These are phyloP conservation scores for Syngnathus typhle DNA, from an alignment of 2,113 vertebrate species.

Conservation along the genomic window DNA sequence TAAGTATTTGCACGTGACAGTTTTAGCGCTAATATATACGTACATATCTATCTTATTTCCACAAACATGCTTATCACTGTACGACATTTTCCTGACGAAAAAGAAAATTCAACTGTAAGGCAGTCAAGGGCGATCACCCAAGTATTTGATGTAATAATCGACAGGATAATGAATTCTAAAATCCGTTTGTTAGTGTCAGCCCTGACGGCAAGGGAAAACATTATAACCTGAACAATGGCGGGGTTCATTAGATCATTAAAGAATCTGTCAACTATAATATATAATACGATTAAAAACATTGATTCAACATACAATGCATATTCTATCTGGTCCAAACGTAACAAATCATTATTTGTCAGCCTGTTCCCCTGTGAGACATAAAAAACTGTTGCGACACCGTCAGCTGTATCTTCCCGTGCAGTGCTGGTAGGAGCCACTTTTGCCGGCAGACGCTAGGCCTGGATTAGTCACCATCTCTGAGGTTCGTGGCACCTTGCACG, in stretches of 20 bases:
- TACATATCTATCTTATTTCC: no score
- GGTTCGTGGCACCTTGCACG: slow-evolving; percentile 48
- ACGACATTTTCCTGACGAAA: no score
- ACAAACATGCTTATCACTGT: no score
- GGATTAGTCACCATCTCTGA: slow-evolving; percentile 63
- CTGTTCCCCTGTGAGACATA: background rate
- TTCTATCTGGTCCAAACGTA: no score
- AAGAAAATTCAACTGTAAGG: no score
- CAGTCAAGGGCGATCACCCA: no score
- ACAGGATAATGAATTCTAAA: no score
- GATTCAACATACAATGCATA: background rate
- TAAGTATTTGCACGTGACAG: no score
- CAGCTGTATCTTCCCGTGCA: slow-evolving; percentile 31
- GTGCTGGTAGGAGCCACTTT: slow-evolving; percentile 45
- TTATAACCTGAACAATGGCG: slow-evolving; percentile 14
- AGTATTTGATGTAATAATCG: no score
- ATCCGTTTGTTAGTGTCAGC: no score
- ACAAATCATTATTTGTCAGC: background rate
- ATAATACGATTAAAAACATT: background rate
- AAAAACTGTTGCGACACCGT: slow-evolving; percentile 19
- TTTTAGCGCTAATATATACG: no score
- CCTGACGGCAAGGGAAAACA: slow-evolving; percentile 11
- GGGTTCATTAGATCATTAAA: slow-evolving; percentile 33
- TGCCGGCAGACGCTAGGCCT: slow-evolving; percentile 54
- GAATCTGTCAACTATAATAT: slow-evolving; percentile 1